Percentiles rank a stretch among this genome's conserved stretches.
Conservation (phyloP, 1,140 invertebrate genomes). For the Diuraphis noxia region DNA sequence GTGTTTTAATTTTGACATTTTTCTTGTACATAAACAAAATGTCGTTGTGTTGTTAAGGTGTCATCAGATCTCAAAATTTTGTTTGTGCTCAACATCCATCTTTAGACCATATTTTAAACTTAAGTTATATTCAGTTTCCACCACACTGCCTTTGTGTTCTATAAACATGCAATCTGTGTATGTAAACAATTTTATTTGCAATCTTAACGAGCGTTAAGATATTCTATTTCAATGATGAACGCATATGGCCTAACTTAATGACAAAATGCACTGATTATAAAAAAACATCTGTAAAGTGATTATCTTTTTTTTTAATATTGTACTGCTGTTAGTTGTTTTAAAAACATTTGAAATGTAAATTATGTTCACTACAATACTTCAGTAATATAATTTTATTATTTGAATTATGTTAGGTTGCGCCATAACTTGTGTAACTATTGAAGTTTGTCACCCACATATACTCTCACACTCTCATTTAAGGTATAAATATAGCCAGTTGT, state of each 20-base stretch:
- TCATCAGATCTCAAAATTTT: conserved; percentile 52
- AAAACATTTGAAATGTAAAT: background rate
- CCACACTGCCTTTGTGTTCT: conserved; percentile 48
- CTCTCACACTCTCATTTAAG: background rate
- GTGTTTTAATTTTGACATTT: conserved; percentile 39
- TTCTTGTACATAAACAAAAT: conserved; percentile 28
- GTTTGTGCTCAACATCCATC: conserved; percentile 45
- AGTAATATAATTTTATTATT: conserved; percentile 7
- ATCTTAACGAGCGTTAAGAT: background rate
- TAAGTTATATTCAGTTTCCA: conserved; percentile 4
- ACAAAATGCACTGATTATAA: conserved; percentile 24
- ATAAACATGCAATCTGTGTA: background rate
- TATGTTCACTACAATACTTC: background rate
- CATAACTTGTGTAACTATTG: background rate
- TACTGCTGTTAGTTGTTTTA: background rate
- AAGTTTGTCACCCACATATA: background rate
- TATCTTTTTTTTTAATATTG: background rate
- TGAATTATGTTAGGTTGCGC: background rate
- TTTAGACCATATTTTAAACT: conserved; percentile 40
- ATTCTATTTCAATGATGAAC: background rate
- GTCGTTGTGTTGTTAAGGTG: conserved; percentile 49
- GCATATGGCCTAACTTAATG: background rate
- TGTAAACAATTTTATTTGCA: background rate
- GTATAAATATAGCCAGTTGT: background rate
- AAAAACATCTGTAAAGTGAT: background rate